Evolutionary conservation across 2,888 invertebrate genomes (phyloP), one percentile per base, ranked within the genome.

Genomic region (Ennomos quercinarius): DNA sequence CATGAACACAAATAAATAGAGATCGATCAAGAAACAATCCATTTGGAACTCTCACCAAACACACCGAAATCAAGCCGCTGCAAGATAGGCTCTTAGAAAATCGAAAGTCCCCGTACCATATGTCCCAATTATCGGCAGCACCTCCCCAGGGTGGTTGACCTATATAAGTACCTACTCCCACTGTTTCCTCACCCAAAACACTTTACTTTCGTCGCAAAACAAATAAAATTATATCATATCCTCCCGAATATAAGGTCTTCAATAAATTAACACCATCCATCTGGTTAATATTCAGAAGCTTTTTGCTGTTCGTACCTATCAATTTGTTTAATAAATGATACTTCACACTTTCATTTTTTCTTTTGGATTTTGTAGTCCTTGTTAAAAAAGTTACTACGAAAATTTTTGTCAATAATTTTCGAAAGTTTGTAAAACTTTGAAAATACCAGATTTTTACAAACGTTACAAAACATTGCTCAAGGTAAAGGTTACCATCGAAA

Each of bases 71-170:
- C 41, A 40, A 17, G n/a, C 35, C 46, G 12, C 42, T 51, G 27
- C 41, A 47, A 46, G 42, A 49, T 49, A 51, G 36, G 37, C 46
- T 41, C 50, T 47, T 46, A 39, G 46, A 58, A 63, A 59, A 56
- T 59, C 56, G 63, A 59, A 63, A 59, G 49, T 54, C 50, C 49
- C 46, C 54, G 46, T 50, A 50, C 49, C 54, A 53, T 73, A 75
- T 74, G 74, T 73, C 77, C 80, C 78, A 81, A 83, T 80, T 78
- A 81, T 77, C 70, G 67, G 57, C 57, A 71, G 67, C 71, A 67
- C 71, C 78, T 73, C 72, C 74, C 73, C 70, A 68, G 66, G 70
- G 75, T 71, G 74, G 73, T 78, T 84, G 83, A 83, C 84, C 83
- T 82, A 83, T 69, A 78, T 82, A 72, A 41, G 49, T 63, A 63